These are phyloP conservation scores for Rhadina sibilatrix DNA, from an alignment of 2,113 vertebrate genomes.

Conservation along the genomic window DNA sequence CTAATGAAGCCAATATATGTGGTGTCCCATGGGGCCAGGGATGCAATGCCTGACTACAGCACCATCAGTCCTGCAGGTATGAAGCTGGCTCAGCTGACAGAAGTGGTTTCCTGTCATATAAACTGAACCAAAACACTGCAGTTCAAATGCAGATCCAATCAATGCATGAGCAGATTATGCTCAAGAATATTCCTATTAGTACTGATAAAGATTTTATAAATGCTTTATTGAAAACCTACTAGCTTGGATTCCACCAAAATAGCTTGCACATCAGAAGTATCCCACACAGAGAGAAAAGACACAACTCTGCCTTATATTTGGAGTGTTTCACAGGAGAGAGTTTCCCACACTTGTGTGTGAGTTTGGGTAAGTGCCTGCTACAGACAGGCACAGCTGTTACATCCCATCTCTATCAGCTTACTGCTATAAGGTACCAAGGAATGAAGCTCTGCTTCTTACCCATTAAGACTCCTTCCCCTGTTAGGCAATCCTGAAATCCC, in stretches of 20 bases:
- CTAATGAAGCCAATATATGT: accelerated
- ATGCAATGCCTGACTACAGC: not conserved
- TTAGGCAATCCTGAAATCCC: not conserved
- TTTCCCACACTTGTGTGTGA: not conserved
- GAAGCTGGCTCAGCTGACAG: not conserved
- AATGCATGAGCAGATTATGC: not conserved
- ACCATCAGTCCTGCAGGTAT: not conserved
- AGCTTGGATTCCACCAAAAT: not conserved
- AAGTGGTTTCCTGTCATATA: not conserved
- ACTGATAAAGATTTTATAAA: not conserved
- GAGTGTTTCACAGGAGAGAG: not conserved
- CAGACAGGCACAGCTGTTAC: accelerated
- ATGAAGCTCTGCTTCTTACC: not conserved
- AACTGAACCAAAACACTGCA: not conserved
- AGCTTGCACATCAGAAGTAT: not conserved
- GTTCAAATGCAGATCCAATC: not conserved
- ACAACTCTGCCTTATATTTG: not conserved
- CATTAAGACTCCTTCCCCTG: not conserved
- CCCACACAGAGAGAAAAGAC: not conserved
- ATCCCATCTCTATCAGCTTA: not conserved
- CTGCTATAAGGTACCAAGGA: not conserved
- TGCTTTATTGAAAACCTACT: not conserved
- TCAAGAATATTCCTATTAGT: not conserved
- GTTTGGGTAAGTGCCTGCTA: not conserved
- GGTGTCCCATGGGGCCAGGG: not conserved